Conservation (phyloP, 2,888 invertebrate genomes). For the Hipparchia semele region DNA sequence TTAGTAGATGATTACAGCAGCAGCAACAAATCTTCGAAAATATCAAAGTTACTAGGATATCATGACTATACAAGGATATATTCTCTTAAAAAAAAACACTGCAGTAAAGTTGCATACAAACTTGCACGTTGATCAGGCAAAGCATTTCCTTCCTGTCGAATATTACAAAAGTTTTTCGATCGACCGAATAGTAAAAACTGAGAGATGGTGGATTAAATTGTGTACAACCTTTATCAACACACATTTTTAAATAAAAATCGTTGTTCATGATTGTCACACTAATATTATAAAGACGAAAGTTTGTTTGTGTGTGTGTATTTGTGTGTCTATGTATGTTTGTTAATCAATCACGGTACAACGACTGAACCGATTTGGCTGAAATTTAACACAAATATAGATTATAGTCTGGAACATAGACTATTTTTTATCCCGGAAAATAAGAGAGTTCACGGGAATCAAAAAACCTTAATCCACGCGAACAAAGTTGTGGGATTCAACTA, state of each 20-base stretch:
- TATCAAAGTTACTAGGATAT: neutral
- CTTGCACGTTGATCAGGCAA: conserved; percentile 30
- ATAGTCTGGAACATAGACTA: too few relatives aligned
- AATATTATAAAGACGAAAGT: too few relatives aligned
- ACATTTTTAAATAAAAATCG: neutral
- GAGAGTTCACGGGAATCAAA: too few relatives aligned
- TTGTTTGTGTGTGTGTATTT: too few relatives aligned
- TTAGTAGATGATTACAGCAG: too few relatives aligned
- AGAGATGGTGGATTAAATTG: neutral
- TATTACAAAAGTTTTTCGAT: conserved; percentile 82
- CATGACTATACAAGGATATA: neutral
- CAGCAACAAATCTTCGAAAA: neutral
- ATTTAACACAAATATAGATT: too few relatives aligned
- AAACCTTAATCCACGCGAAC: too few relatives aligned
- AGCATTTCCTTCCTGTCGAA: conserved; percentile 51
- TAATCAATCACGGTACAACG: too few relatives aligned
- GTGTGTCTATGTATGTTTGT: too few relatives aligned
- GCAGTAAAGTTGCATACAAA: conserved; percentile 20
- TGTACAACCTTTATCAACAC: neutral
- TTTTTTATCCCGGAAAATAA: too few relatives aligned
- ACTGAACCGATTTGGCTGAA: too few relatives aligned
- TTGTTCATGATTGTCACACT: neutral
- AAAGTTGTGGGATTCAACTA: too few relatives aligned
- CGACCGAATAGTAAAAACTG: conserved; percentile 57
- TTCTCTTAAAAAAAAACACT: conserved; percentile 1